A percentile compares a stretch with the other conserved stretches of the same genome.
These are phyloP conservation scores for Nyctereutes procyonoides DNA, from an alignment of 2,113 vertebrate genomes.

Conservation along the genomic window DNA sequence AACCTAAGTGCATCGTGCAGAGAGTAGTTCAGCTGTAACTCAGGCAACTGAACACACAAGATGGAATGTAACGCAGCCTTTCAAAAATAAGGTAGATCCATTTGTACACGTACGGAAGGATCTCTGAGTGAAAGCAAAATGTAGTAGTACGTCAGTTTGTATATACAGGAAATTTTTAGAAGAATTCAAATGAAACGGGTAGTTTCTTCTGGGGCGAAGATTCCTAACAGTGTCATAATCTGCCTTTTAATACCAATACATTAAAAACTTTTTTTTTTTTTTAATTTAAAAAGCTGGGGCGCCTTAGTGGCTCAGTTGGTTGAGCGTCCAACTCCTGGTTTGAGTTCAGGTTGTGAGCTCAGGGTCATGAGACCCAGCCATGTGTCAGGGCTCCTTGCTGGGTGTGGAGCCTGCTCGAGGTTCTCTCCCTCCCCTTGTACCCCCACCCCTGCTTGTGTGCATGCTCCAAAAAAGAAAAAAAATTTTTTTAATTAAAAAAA, in stretches of 20 bases:
- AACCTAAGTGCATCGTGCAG: background rate
- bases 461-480: background rate
- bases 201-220: background rate
- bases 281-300: background rate
- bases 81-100: background rate
- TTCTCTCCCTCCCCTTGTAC: background rate
- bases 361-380: background rate
- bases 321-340: background rate
- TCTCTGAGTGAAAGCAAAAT: background rate
- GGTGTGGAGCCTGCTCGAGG: background rate
- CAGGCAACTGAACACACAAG: background rate
- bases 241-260: slow-evolving; percentile 2
- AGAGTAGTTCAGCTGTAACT: background rate
- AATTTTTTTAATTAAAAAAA: too few relatives aligned
- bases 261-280: background rate
- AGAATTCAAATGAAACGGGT: background rate
- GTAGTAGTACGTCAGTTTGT: background rate
- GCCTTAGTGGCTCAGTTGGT: background rate
- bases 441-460: background rate
- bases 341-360: too few relatives aligned
- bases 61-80: background rate
- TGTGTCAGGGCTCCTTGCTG: background rate
- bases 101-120: background rate
- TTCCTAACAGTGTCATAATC: background rate
- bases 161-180: background rate